Base-by-base conservation (phyloP, 2,888 invertebrate species). In the Gonocerus acuteangulatus region DNA sequence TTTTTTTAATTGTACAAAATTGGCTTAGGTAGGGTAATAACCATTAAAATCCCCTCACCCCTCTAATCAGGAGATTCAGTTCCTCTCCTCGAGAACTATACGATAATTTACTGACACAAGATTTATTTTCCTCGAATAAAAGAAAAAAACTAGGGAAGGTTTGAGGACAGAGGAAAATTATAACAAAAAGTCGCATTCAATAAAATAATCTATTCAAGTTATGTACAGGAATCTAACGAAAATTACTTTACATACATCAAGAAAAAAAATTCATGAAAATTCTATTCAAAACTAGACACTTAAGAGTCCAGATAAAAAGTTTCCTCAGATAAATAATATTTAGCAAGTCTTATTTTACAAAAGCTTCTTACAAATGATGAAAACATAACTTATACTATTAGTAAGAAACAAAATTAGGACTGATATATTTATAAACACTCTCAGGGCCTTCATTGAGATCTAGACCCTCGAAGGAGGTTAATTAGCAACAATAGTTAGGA, bases 261-360 rank as follows among this genome's bases (percentile, higher is more conserved):
- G 32, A 44, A 45, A 27, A 45, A 47, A 47, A 18, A 22, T 18
- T 39, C 36, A 54, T 54, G 54, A 57, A 57, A 57, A 57, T 57
- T 27, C 57, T 57, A 57, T 57, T 23, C 27, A 45, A 44, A 45
- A 57, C 39, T 42, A 54, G 21, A 54, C 36, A 21, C 19, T n/a
- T 42, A 21, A 54, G 54, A 39, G 36, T 42, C 21, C 21, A 36
- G 39, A 23, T 39, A 42, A 21, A 22, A n/a, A 39, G n/a, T 52
- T 54, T 42, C 39, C 36, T 36, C 23, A 39, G 21, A 54, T 54
- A 54, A 54, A 54, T 47, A 47, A 61, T 61, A 63, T 60, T 60
- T 62, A 65, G 56, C 61, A 65, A 65, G 65, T 65, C 65, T 65
- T 65, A 65, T 60, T 27, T 42, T 62, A 65, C 62, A 65, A 36